Percentiles rank a stretch among this genome's conserved stretches.
Evolutionary conservation across 92 coral and sea anemone species (phyloP).

Genomic region (Phenganax subtilis): DNA sequence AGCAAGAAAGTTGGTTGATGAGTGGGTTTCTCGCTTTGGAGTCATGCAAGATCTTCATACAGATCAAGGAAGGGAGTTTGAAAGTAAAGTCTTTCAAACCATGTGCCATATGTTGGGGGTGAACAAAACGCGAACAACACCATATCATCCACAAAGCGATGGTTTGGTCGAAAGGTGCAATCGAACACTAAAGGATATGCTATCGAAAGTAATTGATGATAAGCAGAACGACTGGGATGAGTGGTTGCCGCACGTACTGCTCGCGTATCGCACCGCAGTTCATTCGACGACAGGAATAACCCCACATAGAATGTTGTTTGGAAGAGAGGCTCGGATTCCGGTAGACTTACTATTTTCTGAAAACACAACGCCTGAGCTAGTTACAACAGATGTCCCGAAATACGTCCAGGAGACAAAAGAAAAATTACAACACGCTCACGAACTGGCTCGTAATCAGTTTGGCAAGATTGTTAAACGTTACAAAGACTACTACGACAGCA

Average conservation of each 20-base stretch:
- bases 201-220: slow-evolving; percentile 9
- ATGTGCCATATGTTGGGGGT: neutral
- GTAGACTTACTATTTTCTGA: neutral
- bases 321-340: slow-evolving; percentile 19
- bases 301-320: slow-evolving; percentile 2
- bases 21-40: slow-evolving; percentile 14
- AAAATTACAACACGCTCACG: slow-evolving; percentile 6
- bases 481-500: slow-evolving; percentile 3
- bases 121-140: slow-evolving; percentile 1
- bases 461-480: neutral
- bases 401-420: slow-evolving; percentile 8
- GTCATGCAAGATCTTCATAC: too few relatives aligned
- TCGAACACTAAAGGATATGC: slow-evolving; percentile 20
- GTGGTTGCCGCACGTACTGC: slow-evolving; percentile 6
- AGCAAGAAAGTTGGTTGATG: slow-evolving; percentile 3
- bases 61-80: too few relatives aligned
- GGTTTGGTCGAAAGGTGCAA: slow-evolving; percentile 1
- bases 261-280: slow-evolving; percentile 4
- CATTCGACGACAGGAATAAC: slow-evolving; percentile 6
- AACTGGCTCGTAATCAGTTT: neutral
- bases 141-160: slow-evolving; percentile 7
- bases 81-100: neutral
- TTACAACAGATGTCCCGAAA: neutral
- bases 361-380: too few relatives aligned
- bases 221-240: slow-evolving; percentile 21